Evolutionary conservation across 2,888 invertebrate species (phyloP).

Genomic region (Cheilosia vernalis): DNA sequence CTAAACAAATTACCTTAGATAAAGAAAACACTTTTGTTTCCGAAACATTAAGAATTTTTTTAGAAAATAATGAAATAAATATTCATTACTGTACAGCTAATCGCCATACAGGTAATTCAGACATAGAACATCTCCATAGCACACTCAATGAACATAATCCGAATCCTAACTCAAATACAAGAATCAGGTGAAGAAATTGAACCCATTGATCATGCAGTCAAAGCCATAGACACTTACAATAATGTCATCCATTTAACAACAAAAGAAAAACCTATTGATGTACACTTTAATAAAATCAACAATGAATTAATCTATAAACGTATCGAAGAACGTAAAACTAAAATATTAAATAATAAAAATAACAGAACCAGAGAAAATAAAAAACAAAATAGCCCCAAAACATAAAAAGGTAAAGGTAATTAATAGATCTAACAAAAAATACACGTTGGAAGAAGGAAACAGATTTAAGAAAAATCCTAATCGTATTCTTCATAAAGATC

Average conservation of each 20-base stretch:
- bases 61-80: slow-evolving; percentile 2
- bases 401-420: slow-evolving; percentile 32
- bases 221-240: slow-evolving; percentile 5
- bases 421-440: slow-evolving; percentile 14
- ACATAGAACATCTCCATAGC: slow-evolving; percentile 11
- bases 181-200: slow-evolving; percentile 20
- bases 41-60: slow-evolving; percentile 6
- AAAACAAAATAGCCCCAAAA: slow-evolving; percentile 7
- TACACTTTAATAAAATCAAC: slow-evolving; percentile 26
- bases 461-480: background rate
- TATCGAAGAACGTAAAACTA: slow-evolving; percentile 14
- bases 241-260: slow-evolving; percentile 20
- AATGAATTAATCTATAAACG: slow-evolving; percentile 13
- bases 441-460: slow-evolving; percentile 6
- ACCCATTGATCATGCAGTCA: background rate
- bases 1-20: slow-evolving; percentile 11
- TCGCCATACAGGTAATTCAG: slow-evolving; percentile 37
- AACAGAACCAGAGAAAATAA: slow-evolving; percentile 17
- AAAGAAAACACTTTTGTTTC: slow-evolving; percentile 22
- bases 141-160: slow-evolving; percentile 20
- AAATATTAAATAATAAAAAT: slow-evolving; percentile 9
- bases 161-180: slow-evolving; percentile 15
- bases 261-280: slow-evolving; percentile 18
- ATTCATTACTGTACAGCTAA: slow-evolving; percentile 25
- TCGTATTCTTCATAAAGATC: slow-evolving; percentile 1